Conservation (phyloP, 2,113 vertebrate genomes). For the Porphyrio hochstetteri region DNA sequence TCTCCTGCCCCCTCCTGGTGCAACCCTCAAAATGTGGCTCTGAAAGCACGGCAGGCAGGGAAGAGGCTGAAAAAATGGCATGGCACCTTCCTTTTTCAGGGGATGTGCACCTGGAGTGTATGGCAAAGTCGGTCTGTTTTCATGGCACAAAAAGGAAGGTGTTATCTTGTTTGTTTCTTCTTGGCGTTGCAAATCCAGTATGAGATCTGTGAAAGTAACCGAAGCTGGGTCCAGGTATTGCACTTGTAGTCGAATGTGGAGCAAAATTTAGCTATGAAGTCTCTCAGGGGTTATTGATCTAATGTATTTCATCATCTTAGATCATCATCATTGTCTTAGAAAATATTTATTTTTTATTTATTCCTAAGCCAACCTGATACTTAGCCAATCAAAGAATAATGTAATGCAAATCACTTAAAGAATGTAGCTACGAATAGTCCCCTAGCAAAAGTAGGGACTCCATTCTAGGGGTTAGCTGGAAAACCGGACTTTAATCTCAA, state of each 20-base stretch:
- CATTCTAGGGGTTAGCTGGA: background rate
- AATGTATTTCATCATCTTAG: background rate
- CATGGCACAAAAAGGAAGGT: background rate
- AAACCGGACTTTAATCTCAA: background rate
- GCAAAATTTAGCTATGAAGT: background rate
- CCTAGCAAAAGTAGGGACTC: background rate
- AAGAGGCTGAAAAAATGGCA: slow-evolving; percentile 17
- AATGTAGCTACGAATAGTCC: background rate
- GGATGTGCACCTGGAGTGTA: background rate
- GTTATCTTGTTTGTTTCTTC: background rate
- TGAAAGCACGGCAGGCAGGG: background rate
- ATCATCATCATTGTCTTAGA: background rate
- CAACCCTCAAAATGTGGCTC: slow-evolving; percentile 27
- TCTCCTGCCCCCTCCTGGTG: slow-evolving; percentile 71
- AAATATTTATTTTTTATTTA: background rate
- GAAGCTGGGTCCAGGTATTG: background rate
- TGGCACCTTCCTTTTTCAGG: slow-evolving; percentile 13
- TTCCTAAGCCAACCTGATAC: background rate
- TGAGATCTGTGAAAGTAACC: background rate
- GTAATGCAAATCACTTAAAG: background rate
- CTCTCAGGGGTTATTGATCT: background rate
- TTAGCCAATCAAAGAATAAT: background rate
- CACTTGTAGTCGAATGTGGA: background rate
- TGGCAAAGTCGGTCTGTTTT: background rate
- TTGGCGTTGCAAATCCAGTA: background rate